These are phyloP conservation scores for Apomyelois bistriatella DNA, from an alignment of 2,888 invertebrate genomes.

Conservation along the genomic window DNA sequence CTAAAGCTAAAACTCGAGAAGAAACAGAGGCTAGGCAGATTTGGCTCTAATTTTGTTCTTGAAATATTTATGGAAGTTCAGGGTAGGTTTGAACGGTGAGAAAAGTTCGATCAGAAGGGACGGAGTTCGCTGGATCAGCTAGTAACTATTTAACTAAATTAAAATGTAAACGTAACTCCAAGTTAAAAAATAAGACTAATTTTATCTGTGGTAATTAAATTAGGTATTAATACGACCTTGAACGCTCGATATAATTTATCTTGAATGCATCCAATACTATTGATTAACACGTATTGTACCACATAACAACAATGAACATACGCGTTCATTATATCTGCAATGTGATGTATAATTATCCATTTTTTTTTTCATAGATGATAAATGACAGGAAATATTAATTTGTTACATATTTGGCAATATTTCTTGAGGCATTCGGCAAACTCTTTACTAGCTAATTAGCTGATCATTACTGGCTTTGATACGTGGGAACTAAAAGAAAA, in stretches of 20 bases:
- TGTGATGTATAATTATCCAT: background rate
- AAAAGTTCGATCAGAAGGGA: too few species aligned
- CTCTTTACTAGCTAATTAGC: background rate
- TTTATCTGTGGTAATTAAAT: background rate
- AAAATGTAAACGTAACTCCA: too few species aligned
- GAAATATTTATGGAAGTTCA: too few species aligned
- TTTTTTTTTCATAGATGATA: conserved; percentile 15
- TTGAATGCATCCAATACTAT: conserved; percentile 3
- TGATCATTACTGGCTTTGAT: too few species aligned
- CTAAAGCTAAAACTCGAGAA: too few species aligned
- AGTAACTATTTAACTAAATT: too few species aligned
- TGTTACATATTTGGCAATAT: background rate
- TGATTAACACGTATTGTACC: conserved; percentile 19
- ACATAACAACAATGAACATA: conserved; percentile 12
- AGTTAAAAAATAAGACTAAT: too few species aligned
- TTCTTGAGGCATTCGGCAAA: background rate
- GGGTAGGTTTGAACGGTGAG: too few species aligned
- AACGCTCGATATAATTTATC: background rate
- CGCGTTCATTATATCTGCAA: conserved; percentile 15
- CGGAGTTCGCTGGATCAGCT: too few species aligned
- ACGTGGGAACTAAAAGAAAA: too few species aligned
- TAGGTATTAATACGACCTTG: background rate
- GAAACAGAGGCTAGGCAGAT: too few species aligned
- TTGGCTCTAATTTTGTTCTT: too few species aligned
- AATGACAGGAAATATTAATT: conserved; percentile 17